phyloP scores from a whole-genome alignment of 2,888 invertebrate species.

The Melieria omissa region DNA sequence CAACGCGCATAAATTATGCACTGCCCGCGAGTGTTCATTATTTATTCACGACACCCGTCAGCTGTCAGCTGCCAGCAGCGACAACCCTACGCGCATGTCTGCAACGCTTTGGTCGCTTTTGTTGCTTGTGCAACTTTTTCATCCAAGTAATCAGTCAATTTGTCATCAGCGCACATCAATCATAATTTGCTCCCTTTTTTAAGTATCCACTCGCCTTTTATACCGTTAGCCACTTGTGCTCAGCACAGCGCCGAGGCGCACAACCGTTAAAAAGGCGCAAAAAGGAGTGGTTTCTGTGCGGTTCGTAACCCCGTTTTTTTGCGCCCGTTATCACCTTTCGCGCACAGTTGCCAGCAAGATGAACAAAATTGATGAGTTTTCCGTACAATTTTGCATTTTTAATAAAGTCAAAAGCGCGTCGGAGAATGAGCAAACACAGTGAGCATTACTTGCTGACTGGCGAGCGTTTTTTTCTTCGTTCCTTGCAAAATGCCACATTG shows the following conservation, averaged over 20 bases:
- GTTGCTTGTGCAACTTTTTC: too few species aligned
- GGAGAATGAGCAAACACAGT: not conserved
- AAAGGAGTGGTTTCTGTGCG: too few species aligned
- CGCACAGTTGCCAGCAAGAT: conserved; percentile 9
- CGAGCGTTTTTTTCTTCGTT: not conserved
- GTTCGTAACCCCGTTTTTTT: not conserved
- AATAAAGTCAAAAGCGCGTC: conserved; percentile 33
- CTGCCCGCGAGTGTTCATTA: too few species aligned
- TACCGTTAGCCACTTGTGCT: too few species aligned
- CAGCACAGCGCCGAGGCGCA: too few species aligned
- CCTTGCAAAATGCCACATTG: not conserved
- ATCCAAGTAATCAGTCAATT: conserved; percentile 24
- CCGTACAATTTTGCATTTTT: conserved; percentile 43
- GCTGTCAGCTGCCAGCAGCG: too few species aligned
- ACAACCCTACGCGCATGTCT: too few species aligned
- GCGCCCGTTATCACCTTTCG: conserved; percentile 10
- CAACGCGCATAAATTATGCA: too few species aligned
- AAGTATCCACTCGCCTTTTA: not conserved
- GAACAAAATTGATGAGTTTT: conserved; percentile 45
- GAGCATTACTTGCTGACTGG: not conserved
- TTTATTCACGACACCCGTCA: too few species aligned
- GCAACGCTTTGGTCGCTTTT: too few species aligned
- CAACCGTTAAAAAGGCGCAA: too few species aligned
- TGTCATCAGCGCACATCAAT: conserved; percentile 38
- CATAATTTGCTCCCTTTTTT: conserved; percentile 29